Evolutionary conservation across 2,113 vertebrate species (phyloP).

Genomic region (Pseudonaja textilis): DNA sequence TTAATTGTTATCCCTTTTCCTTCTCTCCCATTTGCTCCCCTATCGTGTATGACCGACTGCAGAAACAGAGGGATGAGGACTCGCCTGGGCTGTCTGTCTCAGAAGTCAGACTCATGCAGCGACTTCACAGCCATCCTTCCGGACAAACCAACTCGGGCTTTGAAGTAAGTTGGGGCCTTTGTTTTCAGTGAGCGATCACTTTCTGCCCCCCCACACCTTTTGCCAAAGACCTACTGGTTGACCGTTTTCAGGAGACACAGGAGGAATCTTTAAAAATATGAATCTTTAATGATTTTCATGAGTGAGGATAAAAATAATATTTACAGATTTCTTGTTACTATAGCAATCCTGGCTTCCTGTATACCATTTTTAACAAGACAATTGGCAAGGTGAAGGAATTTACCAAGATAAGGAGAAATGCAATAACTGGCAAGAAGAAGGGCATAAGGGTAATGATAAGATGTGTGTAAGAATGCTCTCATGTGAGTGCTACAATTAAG

Average conservation of each 20-base stretch:
- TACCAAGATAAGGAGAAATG: neutral
- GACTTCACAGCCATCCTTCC: slow-evolving; percentile 94
- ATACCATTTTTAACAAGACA: neutral
- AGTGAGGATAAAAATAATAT: neutral
- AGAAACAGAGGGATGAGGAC: slow-evolving; percentile 93
- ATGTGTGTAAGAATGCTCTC: neutral
- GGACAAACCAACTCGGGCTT: slow-evolving; percentile 85
- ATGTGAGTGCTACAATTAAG: neutral
- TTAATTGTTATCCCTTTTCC: slow-evolving; percentile 49
- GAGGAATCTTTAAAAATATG: neutral
- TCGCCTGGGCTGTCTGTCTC: slow-evolving; percentile 92
- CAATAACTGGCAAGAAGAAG: neutral
- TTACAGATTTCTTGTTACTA: neutral
- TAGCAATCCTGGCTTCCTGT: neutral
- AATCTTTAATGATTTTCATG: neutral
- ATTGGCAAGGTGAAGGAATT: neutral
- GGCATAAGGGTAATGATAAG: neutral
- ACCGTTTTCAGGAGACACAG: neutral
- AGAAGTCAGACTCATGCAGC: slow-evolving; percentile 95
- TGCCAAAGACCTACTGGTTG: neutral
- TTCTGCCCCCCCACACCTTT: neutral
- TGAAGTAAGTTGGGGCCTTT: slow-evolving; percentile 82
- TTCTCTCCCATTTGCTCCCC: slow-evolving; percentile 61
- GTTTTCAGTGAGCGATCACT: neutral
- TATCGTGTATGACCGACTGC: slow-evolving; percentile 51